These are phyloP conservation scores for Schizopygopsis malacanthus DNA, from an alignment of 2,797 vertebrate species.

Conservation along the genomic window DNA sequence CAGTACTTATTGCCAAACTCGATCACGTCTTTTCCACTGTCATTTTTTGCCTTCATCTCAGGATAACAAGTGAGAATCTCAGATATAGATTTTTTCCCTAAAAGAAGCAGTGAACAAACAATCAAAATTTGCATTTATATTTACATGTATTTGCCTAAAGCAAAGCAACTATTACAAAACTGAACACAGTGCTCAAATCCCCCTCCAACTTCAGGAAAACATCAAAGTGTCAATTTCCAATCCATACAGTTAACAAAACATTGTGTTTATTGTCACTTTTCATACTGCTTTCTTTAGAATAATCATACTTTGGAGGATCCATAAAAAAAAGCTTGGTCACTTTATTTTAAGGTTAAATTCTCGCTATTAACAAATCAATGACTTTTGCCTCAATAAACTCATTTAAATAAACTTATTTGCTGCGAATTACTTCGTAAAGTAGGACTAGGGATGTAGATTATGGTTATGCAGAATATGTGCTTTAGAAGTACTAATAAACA, in stretches of 20 bases:
- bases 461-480: too few species aligned
- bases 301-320: not conserved
- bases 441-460: not conserved
- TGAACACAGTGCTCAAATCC: not conserved
- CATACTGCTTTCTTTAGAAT: not conserved
- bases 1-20: slow-evolving; percentile 97
- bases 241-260: not conserved
- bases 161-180: not conserved
- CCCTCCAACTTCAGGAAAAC: not conserved
- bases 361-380: not conserved
- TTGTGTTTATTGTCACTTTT: not conserved
- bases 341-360: not conserved
- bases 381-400: not conserved
- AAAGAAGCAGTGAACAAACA: not conserved
- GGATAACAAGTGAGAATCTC: slow-evolving; percentile 89
- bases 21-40: slow-evolving; percentile 86
- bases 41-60: slow-evolving; percentile 83
- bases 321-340: not conserved
- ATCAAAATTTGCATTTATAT: not conserved
- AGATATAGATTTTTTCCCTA: slow-evolving; percentile 82
- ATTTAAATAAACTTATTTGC: too few species aligned
- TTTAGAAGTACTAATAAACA: not conserved
- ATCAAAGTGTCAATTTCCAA: not conserved
- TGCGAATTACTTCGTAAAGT: not conserved
- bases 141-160: not conserved